phyloP scores from a whole-genome alignment of 2,797 vertebrate genomes.

The Meriones psammophilus region DNA sequence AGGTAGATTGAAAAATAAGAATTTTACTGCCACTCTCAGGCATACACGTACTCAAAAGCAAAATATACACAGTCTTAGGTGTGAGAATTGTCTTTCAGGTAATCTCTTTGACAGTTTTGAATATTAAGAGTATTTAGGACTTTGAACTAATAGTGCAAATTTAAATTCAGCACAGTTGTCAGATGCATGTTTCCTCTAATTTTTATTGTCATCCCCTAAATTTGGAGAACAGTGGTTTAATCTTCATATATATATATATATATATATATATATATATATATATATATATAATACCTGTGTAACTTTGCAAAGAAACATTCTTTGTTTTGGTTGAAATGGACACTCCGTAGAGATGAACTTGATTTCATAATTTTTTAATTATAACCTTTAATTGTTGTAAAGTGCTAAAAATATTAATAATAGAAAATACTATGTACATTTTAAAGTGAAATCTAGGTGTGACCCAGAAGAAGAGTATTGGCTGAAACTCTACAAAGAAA shows the following conservation, averaged over 20 bases:
- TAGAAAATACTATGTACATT: background rate
- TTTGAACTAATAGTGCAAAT: background rate
- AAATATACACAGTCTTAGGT: conserved; percentile 12
- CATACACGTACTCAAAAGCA: conserved; percentile 32
- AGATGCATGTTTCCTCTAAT: background rate
- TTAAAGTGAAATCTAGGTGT: background rate
- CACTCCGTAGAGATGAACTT: background rate
- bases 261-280: background rate
- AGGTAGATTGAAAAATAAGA: conserved; percentile 6
- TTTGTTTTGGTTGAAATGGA: background rate
- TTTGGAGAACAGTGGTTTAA: background rate
- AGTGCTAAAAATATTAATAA: background rate
- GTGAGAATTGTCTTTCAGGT: conserved; percentile 29
- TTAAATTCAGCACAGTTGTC: background rate
- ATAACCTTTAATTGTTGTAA: background rate
- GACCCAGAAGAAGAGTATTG: background rate
- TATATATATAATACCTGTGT: background rate
- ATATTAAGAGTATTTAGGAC: background rate
- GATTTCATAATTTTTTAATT: background rate
- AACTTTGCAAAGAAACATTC: background rate
- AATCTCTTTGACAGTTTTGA: background rate
- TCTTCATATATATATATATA: background rate
- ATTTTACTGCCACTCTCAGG: background rate
- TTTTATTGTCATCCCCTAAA: conserved; percentile 6
- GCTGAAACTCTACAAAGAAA: background rate